phyloP scores from a whole-genome alignment of 2,113 vertebrate species.

The Brachypodius melanocephalos region DNA sequence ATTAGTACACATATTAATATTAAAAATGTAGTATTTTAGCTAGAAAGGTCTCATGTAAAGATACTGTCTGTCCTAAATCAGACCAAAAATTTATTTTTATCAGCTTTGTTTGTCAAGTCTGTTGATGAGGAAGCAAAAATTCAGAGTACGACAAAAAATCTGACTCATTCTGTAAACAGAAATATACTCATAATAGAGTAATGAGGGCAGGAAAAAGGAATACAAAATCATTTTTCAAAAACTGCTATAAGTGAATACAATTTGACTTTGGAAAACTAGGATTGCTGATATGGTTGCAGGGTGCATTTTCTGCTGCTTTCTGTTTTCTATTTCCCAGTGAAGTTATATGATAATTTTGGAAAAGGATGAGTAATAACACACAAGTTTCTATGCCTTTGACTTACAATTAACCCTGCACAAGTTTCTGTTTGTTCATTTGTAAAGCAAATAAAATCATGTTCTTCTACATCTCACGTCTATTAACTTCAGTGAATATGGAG shows the following conservation, averaged over 20 bases:
- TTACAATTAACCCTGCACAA: background rate
- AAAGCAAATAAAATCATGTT: background rate
- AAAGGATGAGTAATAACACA: background rate
- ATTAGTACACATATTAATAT: background rate
- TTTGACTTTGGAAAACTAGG: background rate
- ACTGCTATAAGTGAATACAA: background rate
- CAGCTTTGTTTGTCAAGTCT: background rate
- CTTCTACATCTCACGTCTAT: background rate
- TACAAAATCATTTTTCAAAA: background rate
- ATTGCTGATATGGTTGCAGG: background rate
- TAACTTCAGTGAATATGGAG: background rate
- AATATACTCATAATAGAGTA: background rate
- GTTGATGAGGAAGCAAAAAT: background rate
- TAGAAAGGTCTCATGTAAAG: background rate
- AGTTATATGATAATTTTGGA: background rate
- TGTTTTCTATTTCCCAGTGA: background rate
- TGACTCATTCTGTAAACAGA: background rate
- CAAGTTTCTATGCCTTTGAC: background rate
- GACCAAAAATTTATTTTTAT: background rate
- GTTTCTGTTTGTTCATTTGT: background rate
- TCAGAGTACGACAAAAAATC: background rate
- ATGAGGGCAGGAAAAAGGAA: fast-evolving
- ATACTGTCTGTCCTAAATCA: background rate
- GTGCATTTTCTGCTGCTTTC: background rate
- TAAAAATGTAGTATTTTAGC: background rate